Conservation (phyloP, 2,113 vertebrate genomes). For the Calidris pugnax region DNA sequence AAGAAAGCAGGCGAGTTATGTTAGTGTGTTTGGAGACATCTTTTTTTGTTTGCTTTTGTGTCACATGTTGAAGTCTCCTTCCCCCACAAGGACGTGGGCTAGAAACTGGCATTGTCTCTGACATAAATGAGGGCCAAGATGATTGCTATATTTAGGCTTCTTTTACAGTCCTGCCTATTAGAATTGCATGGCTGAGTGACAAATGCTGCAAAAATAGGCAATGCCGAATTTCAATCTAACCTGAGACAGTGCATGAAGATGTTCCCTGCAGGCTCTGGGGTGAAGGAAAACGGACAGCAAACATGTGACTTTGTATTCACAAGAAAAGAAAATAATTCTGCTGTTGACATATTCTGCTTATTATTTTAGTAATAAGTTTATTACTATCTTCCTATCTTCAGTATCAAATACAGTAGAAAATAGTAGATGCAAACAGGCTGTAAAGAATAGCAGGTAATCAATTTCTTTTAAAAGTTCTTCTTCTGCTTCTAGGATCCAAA, state of each 20-base stretch:
- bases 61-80: conserved; percentile 8
- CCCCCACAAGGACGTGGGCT: not conserved
- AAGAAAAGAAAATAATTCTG: not conserved
- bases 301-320: not conserved
- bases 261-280: not conserved
- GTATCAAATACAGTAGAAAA: not conserved
- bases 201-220: not conserved
- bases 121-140: not conserved
- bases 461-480: not conserved
- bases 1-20: not conserved
- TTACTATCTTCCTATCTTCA: not conserved
- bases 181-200: not conserved
- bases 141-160: not conserved
- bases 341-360: no score
- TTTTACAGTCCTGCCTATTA: not conserved
- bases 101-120: conserved; percentile 34
- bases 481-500: not conserved
- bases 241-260: not conserved
- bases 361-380: not conserved
- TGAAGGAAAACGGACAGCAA: not conserved
- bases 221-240: not conserved
- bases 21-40: not conserved
- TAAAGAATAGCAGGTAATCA: not conserved
- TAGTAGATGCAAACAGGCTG: not conserved
- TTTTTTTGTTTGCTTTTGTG: conserved; percentile 33